These are phyloP conservation scores for Synanthedon formicaeformis DNA, from an alignment of 2,888 invertebrate genomes.

Conservation along the genomic window DNA sequence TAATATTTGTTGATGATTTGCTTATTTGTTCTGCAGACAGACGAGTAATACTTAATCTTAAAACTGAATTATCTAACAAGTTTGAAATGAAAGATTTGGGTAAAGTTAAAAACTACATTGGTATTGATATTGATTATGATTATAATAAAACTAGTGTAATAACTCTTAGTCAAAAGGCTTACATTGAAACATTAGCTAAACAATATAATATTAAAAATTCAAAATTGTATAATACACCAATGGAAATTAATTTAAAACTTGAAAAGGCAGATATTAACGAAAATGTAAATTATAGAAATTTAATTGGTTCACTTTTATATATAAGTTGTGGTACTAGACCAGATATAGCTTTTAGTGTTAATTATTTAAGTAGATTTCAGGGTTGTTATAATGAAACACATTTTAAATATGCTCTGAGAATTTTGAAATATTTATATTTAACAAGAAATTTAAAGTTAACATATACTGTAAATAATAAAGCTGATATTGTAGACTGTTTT, in stretches of 20 bases:
- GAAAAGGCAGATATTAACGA: neutral
- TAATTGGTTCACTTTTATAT: neutral
- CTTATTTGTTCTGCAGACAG: neutral
- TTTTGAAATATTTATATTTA: too few species aligned
- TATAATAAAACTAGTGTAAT: neutral
- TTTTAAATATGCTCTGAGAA: too few species aligned
- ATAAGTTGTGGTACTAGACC: neutral
- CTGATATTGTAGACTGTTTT: too few species aligned
- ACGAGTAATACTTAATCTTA: neutral
- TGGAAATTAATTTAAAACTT: neutral
- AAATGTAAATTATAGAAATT: neutral
- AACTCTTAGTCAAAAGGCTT: neutral
- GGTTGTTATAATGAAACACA: too few species aligned
- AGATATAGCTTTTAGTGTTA: neutral
- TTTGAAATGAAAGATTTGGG: neutral
- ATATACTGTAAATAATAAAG: too few species aligned
- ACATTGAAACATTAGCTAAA: neutral
- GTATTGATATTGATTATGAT: neutral
- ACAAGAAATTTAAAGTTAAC: too few species aligned
- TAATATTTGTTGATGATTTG: neutral
- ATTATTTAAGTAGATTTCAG: neutral
- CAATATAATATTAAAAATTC: neutral
- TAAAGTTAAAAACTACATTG: neutral
- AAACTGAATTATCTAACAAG: neutral
- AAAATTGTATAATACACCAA: neutral